These are phyloP conservation scores for Lacanobia oleracea DNA, from an alignment of 2,888 invertebrate genomes.

Conservation along the genomic window DNA sequence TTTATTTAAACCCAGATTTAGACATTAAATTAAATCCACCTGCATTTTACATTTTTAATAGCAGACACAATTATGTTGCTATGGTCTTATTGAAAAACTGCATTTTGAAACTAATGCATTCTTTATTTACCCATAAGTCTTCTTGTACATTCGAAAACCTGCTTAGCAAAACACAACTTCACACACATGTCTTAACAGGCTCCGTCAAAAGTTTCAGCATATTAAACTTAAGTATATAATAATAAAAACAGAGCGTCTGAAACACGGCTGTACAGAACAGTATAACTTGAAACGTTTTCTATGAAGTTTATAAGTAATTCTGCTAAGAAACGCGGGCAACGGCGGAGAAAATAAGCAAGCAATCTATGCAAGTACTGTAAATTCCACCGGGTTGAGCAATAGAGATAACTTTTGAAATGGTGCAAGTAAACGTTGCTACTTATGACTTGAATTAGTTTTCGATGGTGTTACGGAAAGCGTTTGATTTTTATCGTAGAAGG, in stretches of 20 bases:
- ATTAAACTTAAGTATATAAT: slow-evolving; percentile 32
- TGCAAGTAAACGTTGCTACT: slow-evolving; percentile 45
- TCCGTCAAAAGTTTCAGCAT: slow-evolving; percentile 33
- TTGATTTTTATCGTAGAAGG: background rate
- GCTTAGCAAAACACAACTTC: background rate
- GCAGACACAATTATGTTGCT: too few relatives aligned
- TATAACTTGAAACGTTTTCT: slow-evolving; percentile 49
- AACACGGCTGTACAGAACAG: slow-evolving; percentile 32
- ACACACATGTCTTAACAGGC: background rate
- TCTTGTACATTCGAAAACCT: background rate
- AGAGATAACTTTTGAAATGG: slow-evolving; percentile 51
- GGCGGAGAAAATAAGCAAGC: slow-evolving; percentile 56
- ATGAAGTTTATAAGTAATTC: slow-evolving; percentile 60
- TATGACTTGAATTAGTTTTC: slow-evolving; percentile 25
- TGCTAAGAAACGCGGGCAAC: slow-evolving; percentile 42
- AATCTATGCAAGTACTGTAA: slow-evolving; percentile 58
- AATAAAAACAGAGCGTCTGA: slow-evolving; percentile 40
- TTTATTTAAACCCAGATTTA: too few relatives aligned
- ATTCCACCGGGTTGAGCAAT: slow-evolving; percentile 30
- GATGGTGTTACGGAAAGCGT: slow-evolving; percentile 3
- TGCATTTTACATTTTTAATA: too few relatives aligned
- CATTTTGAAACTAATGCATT: background rate
- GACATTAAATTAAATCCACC: too few relatives aligned
- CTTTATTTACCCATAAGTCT: background rate
- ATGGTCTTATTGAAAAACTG: too few relatives aligned